Evolutionary conservation across 1,140 invertebrate species (phyloP).

Genomic region (Habropoda laboriosa): DNA sequence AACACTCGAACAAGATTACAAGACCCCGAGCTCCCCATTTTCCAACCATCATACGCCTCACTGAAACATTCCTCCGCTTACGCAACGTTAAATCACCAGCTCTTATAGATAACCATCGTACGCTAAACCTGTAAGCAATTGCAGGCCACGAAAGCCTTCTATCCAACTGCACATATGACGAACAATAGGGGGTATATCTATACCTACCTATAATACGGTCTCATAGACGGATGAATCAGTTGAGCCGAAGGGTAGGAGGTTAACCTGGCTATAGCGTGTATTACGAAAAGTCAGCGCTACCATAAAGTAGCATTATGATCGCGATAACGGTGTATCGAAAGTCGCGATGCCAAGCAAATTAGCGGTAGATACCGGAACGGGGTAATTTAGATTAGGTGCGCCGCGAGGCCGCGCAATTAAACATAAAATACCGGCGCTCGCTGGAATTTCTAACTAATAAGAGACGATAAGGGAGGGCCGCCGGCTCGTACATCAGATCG

Average conservation of each 20-base stretch:
- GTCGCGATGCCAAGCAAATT: constrained; percentile 36
- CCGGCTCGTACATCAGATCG: constrained; percentile 47
- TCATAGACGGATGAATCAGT: neutral
- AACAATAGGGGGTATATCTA: neutral
- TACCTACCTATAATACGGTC: no score
- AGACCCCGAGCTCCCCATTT: no score
- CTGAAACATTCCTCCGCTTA: neutral
- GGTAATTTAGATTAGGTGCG: constrained; percentile 46
- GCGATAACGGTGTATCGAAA: constrained; percentile 34
- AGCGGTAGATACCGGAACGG: constrained; percentile 27
- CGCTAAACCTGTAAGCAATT: neutral
- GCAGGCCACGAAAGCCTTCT: neutral
- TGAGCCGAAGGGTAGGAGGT: neutral
- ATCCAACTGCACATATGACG: neutral
- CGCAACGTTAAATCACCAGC: neutral
- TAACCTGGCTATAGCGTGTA: no score
- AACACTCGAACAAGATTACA: no score
- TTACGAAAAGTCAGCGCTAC: neutral
- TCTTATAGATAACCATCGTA: neutral
- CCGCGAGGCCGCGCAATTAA: constrained; percentile 34
- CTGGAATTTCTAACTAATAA: constrained; percentile 50
- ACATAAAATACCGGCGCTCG: constrained; percentile 41
- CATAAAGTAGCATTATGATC: constrained; percentile 32
- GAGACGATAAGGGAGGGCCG: constrained; percentile 34
- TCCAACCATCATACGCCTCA: neutral